Evolutionary conservation across 2,888 invertebrate species (phyloP).

Genomic region (Melanostoma mellinum): DNA sequence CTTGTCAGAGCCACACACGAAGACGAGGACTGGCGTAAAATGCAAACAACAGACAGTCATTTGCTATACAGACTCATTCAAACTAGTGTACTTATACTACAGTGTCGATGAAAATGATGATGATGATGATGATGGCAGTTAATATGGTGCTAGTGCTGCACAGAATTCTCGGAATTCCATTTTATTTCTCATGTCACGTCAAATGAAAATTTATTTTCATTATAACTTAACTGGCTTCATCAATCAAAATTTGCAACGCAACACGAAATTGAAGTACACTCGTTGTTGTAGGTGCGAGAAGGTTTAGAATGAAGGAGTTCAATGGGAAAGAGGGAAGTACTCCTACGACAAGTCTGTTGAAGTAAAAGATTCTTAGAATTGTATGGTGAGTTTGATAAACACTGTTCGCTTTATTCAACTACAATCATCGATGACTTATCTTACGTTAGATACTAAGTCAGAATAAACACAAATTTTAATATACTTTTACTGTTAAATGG

Average conservation of each 20-base stretch:
- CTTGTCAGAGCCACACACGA: conserved; percentile 56
- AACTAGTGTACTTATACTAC: conserved; percentile 13
- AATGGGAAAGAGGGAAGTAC: not conserved
- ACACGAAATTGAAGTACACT: conserved; percentile 24
- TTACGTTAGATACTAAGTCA: no score
- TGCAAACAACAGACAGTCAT: conserved; percentile 50
- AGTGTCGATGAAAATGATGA: conserved; percentile 53
- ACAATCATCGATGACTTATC: no score
- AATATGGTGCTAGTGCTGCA: conserved; percentile 10
- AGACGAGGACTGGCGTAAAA: conserved; percentile 29
- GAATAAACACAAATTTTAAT: no score
- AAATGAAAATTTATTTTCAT: conserved; percentile 70
- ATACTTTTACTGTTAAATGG: no score
- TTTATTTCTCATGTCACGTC: conserved; percentile 65
- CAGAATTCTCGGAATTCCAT: conserved; percentile 31
- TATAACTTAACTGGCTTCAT: conserved; percentile 53
- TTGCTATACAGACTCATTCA: conserved; percentile 19
- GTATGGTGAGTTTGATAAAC: no score
- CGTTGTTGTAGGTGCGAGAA: not conserved
- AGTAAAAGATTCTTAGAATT: no score
- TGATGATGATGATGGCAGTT: conserved; percentile 36
- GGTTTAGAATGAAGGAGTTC: not conserved
- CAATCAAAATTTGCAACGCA: conserved; percentile 71
- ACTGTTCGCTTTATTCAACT: no score
- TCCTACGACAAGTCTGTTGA: not conserved